Conservation (phyloP, 2,113 vertebrate genomes). For the Scalopus aquaticus region DNA sequence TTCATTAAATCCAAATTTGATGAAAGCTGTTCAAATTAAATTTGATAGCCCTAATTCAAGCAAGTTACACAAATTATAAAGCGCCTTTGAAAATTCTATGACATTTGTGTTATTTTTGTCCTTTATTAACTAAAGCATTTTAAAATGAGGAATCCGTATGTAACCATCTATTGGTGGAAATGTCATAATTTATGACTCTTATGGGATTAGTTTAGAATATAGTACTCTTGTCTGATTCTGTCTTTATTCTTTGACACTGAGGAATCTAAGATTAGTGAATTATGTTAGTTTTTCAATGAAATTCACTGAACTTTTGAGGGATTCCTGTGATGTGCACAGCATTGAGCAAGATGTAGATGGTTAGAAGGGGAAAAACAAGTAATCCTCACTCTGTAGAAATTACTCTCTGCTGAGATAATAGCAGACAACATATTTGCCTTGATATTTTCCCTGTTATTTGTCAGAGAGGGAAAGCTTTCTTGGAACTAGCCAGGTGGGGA, state of each 20-base stretch:
- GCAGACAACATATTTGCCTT: background rate
- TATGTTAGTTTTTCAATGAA: slow-evolving; percentile 25
- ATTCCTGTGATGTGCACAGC: background rate
- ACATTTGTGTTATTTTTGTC: slow-evolving; percentile 56
- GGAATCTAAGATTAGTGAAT: slow-evolving; percentile 12
- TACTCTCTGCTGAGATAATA: background rate
- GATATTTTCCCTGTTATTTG: background rate
- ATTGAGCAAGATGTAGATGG: background rate
- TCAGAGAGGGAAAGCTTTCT: background rate
- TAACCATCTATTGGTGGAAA: slow-evolving; percentile 15
- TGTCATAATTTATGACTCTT: slow-evolving; percentile 53
- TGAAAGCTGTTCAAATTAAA: slow-evolving; percentile 66
- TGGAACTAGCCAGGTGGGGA: background rate
- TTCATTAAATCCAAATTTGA: slow-evolving; percentile 67
- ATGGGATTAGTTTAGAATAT: slow-evolving; percentile 63
- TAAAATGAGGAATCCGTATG: slow-evolving; percentile 29
- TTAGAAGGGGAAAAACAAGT: background rate
- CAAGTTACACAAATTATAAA: slow-evolving; percentile 56
- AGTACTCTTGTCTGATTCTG: slow-evolving; percentile 52
- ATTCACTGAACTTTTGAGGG: slow-evolving; percentile 38
- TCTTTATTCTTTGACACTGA: slow-evolving; percentile 40
- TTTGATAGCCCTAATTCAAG: slow-evolving; percentile 54
- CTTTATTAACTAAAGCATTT: slow-evolving; percentile 53
- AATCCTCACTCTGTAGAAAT: slow-evolving; percentile 8
- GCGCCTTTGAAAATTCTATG: slow-evolving; percentile 58